Evolutionary conservation across 2,797 vertebrate genomes (phyloP).

Genomic region (Uromys caudimaculatus): DNA sequence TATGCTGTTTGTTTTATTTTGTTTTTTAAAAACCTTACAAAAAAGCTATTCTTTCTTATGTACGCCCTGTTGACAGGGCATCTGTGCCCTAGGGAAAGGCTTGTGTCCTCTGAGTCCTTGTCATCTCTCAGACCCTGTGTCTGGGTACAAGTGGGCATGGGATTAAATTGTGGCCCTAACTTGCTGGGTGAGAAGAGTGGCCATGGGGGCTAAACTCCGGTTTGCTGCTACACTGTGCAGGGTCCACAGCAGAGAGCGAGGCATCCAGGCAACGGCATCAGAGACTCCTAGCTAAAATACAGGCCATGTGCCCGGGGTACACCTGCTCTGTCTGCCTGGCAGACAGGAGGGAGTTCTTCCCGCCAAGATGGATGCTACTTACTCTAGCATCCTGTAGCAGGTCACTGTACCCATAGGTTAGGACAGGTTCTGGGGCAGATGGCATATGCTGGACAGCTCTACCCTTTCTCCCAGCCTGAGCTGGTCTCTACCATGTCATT

Average conservation of each 20-base stretch:
- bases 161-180: not conserved
- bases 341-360: not conserved
- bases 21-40: not conserved
- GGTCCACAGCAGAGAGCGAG: not conserved
- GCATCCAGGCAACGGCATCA: not conserved
- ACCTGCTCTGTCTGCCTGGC: not conserved
- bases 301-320: not conserved
- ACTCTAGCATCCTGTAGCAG: not conserved
- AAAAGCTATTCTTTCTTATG: not conserved
- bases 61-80: not conserved
- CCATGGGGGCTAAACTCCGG: not conserved
- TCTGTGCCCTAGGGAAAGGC: not conserved
- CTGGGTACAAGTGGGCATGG: no score
- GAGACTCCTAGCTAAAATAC: not conserved
- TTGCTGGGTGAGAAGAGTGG: not conserved
- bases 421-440: not conserved
- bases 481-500: not conserved
- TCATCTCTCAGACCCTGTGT: not conserved
- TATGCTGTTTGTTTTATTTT: not conserved
- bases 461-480: no score
- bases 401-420: not conserved
- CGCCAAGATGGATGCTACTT: not conserved
- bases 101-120: not conserved
- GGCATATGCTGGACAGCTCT: not conserved
- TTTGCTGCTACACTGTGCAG: not conserved